Base-by-base conservation (phyloP, 2,888 invertebrate species). In the Drosophila affinis region DNA sequence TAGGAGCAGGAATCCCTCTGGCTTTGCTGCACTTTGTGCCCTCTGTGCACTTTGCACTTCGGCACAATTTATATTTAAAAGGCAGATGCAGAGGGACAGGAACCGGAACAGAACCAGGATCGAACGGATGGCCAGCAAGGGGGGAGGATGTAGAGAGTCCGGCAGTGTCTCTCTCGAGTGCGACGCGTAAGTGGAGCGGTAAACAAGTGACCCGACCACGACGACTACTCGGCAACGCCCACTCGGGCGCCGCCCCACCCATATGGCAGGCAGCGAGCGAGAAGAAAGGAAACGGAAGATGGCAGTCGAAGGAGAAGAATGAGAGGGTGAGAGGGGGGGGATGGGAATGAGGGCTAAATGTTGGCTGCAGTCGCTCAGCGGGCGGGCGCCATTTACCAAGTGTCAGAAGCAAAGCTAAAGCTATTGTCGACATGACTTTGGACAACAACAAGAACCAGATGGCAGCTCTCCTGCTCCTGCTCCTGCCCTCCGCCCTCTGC, bases 361-460 rank as follows among this genome's bases (percentile, higher is more conserved):
- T 70, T 77, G 70, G 88, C 78, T 85, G 80, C 87, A 75, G 70
- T 62, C 56, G 77, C 90, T 79, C 90, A 88, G 88, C 90, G 80
- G 90, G 90, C 88, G 90, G 90, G 89, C 84, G 81, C 87, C 88
- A 88, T 86, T 89, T 88, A 81, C 79, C 80, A 88, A 90, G 91
- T 91, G 90, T 90, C 90, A 90, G 90, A 90, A 90, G 91, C 90
- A 90, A 91, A 90, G 88, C 90, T 89, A 90, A 90, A 90, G 89
- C 90, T 85, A 89, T 91, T 90, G 90, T 90, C 90, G 89, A 91
- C 89, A 87, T 89, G 88, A 89, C 89, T 88, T 87, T 76, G 79
- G 89, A 82, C 89, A 78, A 84, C 80, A 88, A 81, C 81, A 77
- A 60, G 60, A 77, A 47, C 58, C 81, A 46, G 53, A 63, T n/a